Conservation (phyloP, 2,113 vertebrate species). For the Bubo bubo region DNA sequence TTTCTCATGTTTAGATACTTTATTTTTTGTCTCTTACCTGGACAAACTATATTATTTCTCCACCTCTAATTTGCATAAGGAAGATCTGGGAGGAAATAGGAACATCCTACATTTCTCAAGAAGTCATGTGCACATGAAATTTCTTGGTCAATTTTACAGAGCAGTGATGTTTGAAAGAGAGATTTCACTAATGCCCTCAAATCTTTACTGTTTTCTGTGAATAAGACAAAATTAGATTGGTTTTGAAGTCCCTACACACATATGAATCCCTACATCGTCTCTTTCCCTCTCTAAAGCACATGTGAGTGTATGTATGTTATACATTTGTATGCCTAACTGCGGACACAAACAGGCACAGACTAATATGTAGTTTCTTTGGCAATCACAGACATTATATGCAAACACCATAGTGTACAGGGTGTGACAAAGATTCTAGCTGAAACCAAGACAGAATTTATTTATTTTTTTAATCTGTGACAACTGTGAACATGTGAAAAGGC, state of each 20-base stretch:
- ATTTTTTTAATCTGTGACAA: neutral
- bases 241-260: neutral
- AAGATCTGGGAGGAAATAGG: neutral
- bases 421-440: neutral
- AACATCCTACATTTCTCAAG: neutral
- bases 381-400: neutral
- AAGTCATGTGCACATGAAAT: neutral
- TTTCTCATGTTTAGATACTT: neutral
- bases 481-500: neutral
- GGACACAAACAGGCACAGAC: neutral
- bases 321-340: neutral
- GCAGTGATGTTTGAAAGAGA: neutral
- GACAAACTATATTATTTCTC: neutral
- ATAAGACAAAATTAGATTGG: neutral
- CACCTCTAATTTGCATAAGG: neutral
- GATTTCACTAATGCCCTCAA: neutral
- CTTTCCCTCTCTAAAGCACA: neutral
- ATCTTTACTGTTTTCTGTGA: neutral
- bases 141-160: neutral
- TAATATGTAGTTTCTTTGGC: neutral
- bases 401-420: neutral
- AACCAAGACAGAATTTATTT: neutral
- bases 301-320: neutral
- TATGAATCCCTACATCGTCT: neutral
- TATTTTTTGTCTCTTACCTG: neutral